phyloP scores from a whole-genome alignment of 2,113 vertebrate genomes.

The Pomatorhinus ruficollis region DNA sequence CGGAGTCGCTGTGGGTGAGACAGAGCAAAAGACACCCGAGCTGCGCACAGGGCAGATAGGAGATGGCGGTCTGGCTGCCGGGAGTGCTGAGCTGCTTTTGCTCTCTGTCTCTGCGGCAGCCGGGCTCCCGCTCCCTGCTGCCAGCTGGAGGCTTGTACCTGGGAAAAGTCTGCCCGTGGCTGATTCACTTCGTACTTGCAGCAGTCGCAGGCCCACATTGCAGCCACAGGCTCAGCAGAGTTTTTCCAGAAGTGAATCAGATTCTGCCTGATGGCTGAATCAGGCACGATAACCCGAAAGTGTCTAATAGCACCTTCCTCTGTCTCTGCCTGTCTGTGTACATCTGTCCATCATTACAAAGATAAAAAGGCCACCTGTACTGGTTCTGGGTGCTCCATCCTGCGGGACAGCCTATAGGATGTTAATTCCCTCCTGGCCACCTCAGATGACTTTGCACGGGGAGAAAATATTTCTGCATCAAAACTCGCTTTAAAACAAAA shows the following conservation, averaged over 20 bases:
- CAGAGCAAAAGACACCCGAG: neutral
- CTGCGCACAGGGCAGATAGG: neutral
- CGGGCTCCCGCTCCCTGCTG: neutral
- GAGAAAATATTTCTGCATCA: neutral
- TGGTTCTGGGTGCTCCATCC: neutral
- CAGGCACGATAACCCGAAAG: neutral
- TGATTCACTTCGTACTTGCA: neutral
- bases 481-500: neutral
- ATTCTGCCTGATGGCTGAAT: neutral
- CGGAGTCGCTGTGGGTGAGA: neutral
- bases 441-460: neutral
- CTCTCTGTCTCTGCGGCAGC: neutral
- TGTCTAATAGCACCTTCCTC: neutral
- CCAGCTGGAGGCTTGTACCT: neutral
- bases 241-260: constrained; percentile 1
- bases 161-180: neutral
- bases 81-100: neutral
- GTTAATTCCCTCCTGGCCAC: neutral
- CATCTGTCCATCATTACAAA: neutral
- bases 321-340: neutral
- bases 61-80: neutral
- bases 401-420: neutral
- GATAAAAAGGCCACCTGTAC: neutral
- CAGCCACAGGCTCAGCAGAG: neutral
- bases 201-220: neutral